phyloP scores from a whole-genome alignment of 1,140 invertebrate genomes.

The Aphidius ervi region DNA sequence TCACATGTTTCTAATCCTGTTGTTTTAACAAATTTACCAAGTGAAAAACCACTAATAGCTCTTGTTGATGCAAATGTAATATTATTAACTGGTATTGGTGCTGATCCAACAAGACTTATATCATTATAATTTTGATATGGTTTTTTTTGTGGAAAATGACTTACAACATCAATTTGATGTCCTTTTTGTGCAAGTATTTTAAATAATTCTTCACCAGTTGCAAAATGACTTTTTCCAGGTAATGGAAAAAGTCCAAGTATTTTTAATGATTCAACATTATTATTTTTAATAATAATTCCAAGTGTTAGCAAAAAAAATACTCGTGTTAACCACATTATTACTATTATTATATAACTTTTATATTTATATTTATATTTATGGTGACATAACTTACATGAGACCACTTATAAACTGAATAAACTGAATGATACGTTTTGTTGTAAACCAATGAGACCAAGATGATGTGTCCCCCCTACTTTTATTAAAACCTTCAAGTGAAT shows the following conservation, averaged over 20 bases:
- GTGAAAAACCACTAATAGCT: slow-evolving; percentile 3
- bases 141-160: slow-evolving; percentile 33
- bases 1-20: slow-evolving; percentile 27
- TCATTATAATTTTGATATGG: slow-evolving; percentile 38
- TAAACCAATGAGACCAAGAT: too few species aligned
- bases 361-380: too few species aligned
- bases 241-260: slow-evolving; percentile 50
- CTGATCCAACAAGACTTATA: slow-evolving; percentile 28
- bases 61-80: slow-evolving; percentile 17
- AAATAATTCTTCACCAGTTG: slow-evolving; percentile 46
- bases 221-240: slow-evolving; percentile 48
- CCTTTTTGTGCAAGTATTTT: slow-evolving; percentile 48
- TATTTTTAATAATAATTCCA: neutral
- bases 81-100: slow-evolving; percentile 8
- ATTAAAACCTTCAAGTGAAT: too few species aligned
- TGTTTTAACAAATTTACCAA: neutral
- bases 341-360: too few species aligned
- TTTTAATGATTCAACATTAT: slow-evolving; percentile 17
- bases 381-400: too few species aligned
- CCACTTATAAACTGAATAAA: too few species aligned
- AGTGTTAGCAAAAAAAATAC: neutral
- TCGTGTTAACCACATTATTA: neutral
- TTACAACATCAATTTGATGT: slow-evolving; percentile 48
- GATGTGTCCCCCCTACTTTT: too few species aligned
- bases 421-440: too few species aligned